phyloP scores from a whole-genome alignment of 2,113 vertebrate species.

The Oryctolagus cuniculus region DNA sequence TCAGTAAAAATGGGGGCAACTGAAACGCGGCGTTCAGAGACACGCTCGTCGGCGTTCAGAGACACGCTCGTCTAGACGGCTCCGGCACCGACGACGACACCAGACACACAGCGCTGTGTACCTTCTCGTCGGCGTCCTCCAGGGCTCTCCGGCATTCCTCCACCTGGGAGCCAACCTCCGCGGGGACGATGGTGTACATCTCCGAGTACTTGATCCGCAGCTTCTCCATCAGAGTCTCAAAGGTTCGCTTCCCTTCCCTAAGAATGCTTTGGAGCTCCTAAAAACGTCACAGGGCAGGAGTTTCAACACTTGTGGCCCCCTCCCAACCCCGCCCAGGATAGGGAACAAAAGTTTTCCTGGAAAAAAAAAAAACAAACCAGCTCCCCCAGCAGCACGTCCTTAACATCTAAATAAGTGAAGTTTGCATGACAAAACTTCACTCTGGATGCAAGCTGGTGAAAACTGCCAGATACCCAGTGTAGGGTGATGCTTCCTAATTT shows the following conservation, averaged over 20 bases:
- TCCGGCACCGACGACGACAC: slow-evolving; percentile 38
- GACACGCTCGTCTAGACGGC: neutral
- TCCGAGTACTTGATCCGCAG: slow-evolving; percentile 92
- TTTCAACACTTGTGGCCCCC: slow-evolving; percentile 35
- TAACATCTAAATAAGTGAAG: slow-evolving; percentile 54
- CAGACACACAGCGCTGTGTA: neutral
- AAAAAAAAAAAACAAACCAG: neutral
- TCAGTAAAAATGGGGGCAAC: slow-evolving; percentile 42
- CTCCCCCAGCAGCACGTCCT: neutral
- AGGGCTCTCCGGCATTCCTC: slow-evolving; percentile 90
- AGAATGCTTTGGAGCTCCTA: slow-evolving; percentile 91
- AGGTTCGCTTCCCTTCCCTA: slow-evolving; percentile 89
- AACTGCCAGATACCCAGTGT: slow-evolving; percentile 75
- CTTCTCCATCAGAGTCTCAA: slow-evolving; percentile 90
- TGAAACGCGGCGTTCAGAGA: neutral
- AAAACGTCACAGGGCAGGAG: slow-evolving; percentile 71
- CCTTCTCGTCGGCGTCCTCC: slow-evolving; percentile 92
- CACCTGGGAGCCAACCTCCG: slow-evolving; percentile 89
- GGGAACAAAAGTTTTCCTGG: slow-evolving; percentile 51
- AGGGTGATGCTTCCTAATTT: slow-evolving; percentile 81
- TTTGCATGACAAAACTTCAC: slow-evolving; percentile 76
- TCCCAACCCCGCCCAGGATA: neutral
- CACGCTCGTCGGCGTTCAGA: neutral
- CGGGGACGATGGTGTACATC: slow-evolving; percentile 88
- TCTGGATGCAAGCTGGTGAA: slow-evolving; percentile 75